These are phyloP conservation scores for Protophormia terraenovae DNA, from an alignment of 2,888 invertebrate species.

Conservation along the genomic window DNA sequence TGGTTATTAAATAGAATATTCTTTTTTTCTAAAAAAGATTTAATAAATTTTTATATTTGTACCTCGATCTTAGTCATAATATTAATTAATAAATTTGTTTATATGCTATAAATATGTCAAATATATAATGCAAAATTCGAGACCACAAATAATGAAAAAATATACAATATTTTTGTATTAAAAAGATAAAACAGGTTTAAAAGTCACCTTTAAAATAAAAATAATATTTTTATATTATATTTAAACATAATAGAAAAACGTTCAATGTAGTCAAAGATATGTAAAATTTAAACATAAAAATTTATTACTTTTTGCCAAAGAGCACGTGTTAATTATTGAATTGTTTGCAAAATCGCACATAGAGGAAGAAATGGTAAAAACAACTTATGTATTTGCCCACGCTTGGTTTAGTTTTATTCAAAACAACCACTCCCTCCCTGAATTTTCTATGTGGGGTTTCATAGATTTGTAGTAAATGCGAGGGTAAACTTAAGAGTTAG, in stretches of 20 bases:
- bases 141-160: not conserved
- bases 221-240: not conserved
- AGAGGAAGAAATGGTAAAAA: slow-evolving; percentile 1
- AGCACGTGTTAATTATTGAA: slow-evolving; percentile 46
- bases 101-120: not conserved
- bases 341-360: not conserved
- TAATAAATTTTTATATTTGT: not conserved
- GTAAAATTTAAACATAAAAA: slow-evolving; percentile 7
- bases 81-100: not conserved
- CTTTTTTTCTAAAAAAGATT: not conserved
- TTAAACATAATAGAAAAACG: not conserved
- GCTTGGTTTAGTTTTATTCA: not conserved
- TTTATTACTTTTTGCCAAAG: not conserved
- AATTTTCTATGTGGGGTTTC: not conserved
- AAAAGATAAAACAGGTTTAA: not conserved
- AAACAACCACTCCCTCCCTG: not conserved
- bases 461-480: not conserved
- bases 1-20: not conserved
- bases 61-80: not conserved
- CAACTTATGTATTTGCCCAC: not conserved
- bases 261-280: not conserved
- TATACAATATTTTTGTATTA: too few relatives aligned
- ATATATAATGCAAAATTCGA: not conserved
- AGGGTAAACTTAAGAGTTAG: not conserved
- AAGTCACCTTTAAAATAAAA: not conserved